These are phyloP conservation scores for Petromus typicus DNA, from an alignment of 2,113 vertebrate genomes.

Conservation along the genomic window DNA sequence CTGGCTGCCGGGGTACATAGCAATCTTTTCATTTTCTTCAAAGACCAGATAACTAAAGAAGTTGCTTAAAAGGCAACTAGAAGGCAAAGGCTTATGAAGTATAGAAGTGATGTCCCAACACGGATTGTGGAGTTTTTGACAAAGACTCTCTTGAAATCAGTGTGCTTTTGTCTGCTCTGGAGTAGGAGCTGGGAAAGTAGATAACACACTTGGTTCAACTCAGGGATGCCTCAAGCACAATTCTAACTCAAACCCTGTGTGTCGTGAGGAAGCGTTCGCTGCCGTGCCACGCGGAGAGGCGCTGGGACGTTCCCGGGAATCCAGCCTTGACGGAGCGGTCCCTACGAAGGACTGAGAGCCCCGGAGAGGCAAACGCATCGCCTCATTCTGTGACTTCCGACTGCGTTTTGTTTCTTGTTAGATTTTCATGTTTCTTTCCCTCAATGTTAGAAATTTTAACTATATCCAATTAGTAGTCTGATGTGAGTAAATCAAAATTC, in stretches of 20 bases:
- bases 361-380: background rate
- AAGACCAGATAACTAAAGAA: background rate
- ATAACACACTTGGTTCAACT: background rate
- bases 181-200: background rate
- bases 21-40: background rate
- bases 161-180: background rate
- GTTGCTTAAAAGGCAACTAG: background rate
- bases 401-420: constrained; percentile 24
- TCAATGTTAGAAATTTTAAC: background rate
- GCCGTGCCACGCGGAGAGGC: background rate
- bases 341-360: background rate
- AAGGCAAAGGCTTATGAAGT: background rate
- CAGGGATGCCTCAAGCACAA: background rate
- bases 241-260: background rate
- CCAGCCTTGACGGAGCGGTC: background rate
- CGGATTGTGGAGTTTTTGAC: background rate
- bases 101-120: background rate
- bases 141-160: background rate
- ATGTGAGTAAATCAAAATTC: constrained; percentile 46
- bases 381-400: background rate
- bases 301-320: background rate
- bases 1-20: background rate
- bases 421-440: constrained; percentile 23
- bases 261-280: background rate
- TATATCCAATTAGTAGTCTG: background rate